Percentiles rank a stretch among this genome's conserved stretches.
phyloP scores from a whole-genome alignment of 2,113 vertebrate species.

The Pelusios castaneus region DNA sequence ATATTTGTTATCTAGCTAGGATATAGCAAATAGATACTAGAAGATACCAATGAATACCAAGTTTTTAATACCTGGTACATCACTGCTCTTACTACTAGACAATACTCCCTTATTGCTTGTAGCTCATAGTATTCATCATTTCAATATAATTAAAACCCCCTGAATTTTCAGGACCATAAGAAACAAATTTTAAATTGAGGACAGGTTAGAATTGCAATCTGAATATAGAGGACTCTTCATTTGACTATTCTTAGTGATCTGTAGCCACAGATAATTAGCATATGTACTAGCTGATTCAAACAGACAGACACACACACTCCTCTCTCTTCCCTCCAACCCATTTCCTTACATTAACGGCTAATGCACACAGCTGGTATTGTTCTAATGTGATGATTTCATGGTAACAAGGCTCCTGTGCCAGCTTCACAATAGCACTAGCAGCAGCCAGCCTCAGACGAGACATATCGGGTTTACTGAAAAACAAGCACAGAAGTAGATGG shows the following conservation, averaged over 20 bases:
- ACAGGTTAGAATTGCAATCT: neutral
- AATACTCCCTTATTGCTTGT: neutral
- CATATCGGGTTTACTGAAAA: conserved; percentile 97
- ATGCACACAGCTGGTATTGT: conserved; percentile 95
- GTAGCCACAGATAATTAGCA: neutral
- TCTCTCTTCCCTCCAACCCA: neutral
- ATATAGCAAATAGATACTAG: neutral
- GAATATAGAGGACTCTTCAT: neutral
- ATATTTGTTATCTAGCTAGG: neutral
- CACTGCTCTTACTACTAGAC: neutral
- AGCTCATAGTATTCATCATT: neutral
- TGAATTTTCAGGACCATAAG: neutral
- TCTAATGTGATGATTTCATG: conserved; percentile 99
- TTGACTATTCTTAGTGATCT: neutral
- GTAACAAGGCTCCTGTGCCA: conserved; percentile 98
- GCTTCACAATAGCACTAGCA: conserved; percentile 92
- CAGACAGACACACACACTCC: neutral
- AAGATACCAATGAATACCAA: neutral
- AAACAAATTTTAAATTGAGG: neutral
- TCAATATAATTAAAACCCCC: neutral
- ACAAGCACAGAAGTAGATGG: conserved; percentile 46
- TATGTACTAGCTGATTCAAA: neutral
- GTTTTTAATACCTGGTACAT: neutral
- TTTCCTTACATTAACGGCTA: conserved; percentile 95
- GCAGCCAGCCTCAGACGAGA: conserved; percentile 94